These are phyloP conservation scores for Xylocopa sonorina DNA, from an alignment of 1,140 invertebrate species.

Conservation along the genomic window DNA sequence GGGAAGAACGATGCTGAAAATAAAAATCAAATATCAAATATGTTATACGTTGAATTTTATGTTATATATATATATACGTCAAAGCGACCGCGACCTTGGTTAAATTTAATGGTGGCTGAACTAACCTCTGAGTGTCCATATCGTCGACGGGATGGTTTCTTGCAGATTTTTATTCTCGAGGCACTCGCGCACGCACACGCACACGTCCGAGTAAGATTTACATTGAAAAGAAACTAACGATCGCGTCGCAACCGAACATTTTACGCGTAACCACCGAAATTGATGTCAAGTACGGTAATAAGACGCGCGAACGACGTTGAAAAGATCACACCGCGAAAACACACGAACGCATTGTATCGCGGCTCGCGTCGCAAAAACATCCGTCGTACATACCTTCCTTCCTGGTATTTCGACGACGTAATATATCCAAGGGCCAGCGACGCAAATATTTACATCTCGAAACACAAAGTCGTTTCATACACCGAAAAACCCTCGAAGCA, in stretches of 20 bases:
- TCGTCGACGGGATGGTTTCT: too few species aligned
- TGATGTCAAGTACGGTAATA: too few species aligned
- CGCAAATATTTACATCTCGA: conserved; percentile 49
- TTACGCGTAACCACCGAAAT: not conserved
- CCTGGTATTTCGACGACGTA: conserved; percentile 27
- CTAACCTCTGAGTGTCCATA: not conserved
- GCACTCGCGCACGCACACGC: not conserved
- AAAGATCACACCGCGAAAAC: not conserved
- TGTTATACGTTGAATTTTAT: too few species aligned
- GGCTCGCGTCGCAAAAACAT: conserved; percentile 18
- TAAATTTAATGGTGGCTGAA: conserved; percentile 31
- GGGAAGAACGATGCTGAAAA: not conserved
- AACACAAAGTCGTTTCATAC: conserved; percentile 19
- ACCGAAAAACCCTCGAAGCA: conserved; percentile 2
- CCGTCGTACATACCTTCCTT: not conserved
- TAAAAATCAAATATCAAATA: conserved; percentile 18
- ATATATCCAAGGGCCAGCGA: conserved; percentile 32
- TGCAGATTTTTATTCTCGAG: not conserved
- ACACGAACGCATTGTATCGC: too few species aligned
- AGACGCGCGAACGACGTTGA: not conserved
- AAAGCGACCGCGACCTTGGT: conserved; percentile 6
- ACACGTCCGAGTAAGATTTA: too few species aligned
- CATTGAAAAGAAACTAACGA: not conserved
- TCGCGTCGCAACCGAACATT: not conserved
- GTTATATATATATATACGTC: too few species aligned